Evolutionary conservation across 2,113 vertebrate genomes (phyloP), one percentile per base, ranked within the genome.

Genomic region (Rana temporaria): DNA sequence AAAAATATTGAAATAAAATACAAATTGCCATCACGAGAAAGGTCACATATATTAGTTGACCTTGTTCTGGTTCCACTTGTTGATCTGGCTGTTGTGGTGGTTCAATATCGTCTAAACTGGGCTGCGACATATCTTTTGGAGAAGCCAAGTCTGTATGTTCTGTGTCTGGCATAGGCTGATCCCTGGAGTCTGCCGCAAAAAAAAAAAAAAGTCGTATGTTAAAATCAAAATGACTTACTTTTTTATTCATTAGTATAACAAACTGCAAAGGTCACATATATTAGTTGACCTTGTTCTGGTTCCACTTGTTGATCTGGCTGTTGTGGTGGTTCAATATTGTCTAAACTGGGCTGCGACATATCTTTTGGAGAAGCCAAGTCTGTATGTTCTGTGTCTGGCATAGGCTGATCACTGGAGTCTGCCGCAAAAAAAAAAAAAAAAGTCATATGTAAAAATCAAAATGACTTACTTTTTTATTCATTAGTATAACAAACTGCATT

Each of bases 271-370:
- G n/a, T n/a, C n/a, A n/a, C n/a, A n/a, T n/a, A n/a, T 57, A 73
- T 55, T 16, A 34, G 53, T 26, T 59, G n/a, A 74, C 71, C 71
- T 59, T 59, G 71, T n/a, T 42, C 30, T n/a, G 65, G 32, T 6
- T 74, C 55, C 52, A 63, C 3, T 4, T 18, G 30, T 55, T 16
- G 53, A 18, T 56, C 55, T 72, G 78, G 59, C 72, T 42, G 34
- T 73, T 26, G 24, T 82, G 84, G 62, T 67, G 63, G 24, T 84
- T 84, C 72, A 26, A 60, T 52, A 57, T 63, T 82, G 64, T 65
- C 59, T 48, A 42, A 0, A 26, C 1, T 76, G 48, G 42, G 6
- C 30, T 64, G 8, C 5, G 17, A 18, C 1, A 20, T 6, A 22
- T 57, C 18, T 24, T 48, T 14, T 38, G 48, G 22, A 5, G 52